These are phyloP conservation scores for Lepeophtheirus nordmannii DNA, from an alignment of 2,888 invertebrate genomes.

Conservation along the genomic window DNA sequence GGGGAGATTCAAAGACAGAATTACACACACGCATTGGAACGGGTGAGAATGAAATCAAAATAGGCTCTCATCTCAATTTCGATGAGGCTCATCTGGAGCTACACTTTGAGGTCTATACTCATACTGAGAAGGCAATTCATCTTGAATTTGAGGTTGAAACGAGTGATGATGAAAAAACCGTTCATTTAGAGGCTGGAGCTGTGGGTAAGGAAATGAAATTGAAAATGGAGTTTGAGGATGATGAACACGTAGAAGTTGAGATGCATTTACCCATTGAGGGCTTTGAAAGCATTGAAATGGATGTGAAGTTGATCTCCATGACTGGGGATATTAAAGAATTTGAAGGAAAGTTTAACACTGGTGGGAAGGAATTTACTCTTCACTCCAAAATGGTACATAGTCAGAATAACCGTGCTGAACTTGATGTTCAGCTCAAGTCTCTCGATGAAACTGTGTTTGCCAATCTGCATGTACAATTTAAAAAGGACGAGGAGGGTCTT, in stretches of 20 bases:
- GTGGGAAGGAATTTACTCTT: not conserved
- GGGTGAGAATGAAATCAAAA: not conserved
- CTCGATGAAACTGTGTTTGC: not conserved
- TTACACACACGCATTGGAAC: constrained; percentile 5
- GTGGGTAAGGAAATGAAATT: constrained; percentile 4
- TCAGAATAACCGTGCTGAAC: not conserved
- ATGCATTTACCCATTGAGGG: not conserved
- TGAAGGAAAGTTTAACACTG: not conserved
- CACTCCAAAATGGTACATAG: not conserved
- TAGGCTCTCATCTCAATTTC: constrained; percentile 4
- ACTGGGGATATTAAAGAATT: not conserved
- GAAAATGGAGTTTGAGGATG: not conserved
- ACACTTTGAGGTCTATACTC: not conserved
- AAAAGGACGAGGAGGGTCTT: not conserved
- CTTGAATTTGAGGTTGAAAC: not conserved
- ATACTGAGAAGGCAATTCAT: not conserved
- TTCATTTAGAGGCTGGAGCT: not conserved
- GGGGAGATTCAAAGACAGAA: not conserved
- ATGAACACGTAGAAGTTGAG: constrained; percentile 2
- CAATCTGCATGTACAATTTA: not conserved
- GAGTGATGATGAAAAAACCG: not conserved
- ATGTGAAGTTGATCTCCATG: not conserved
- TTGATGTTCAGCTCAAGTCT: not conserved
- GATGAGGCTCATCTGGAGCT: not conserved
- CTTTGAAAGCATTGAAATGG: not conserved